Base-by-base conservation (phyloP, 2,888 invertebrate genomes). In the Thalpophila matura region DNA sequence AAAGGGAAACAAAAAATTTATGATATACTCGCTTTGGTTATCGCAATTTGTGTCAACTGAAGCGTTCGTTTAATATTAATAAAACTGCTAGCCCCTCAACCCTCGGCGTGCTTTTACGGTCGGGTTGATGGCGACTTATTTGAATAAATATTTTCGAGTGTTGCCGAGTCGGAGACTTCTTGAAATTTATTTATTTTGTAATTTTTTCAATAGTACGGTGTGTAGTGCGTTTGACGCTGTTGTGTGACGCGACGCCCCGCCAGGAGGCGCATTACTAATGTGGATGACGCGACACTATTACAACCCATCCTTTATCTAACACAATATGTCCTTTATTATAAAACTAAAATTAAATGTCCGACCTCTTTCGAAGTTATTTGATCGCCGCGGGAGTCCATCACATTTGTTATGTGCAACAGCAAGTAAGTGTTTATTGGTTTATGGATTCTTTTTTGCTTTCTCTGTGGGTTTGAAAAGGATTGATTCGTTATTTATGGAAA, bases 11-110 rank as follows among this genome's bases (percentile, higher is more conserved):
- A 90, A 89, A 86, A 85, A 81, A 85, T 88, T 89, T 90, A 91
- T 85, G 88, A 88, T 85, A 83, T 80, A 83, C 86, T 90, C 89
- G 87, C 87, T 91, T 92, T 86, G 92, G 89, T 93, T 91, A 92
- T 92, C 91, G 93, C 91, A 93, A 94, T 93, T 93, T 92, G 91
- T 92, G 93, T 93, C 93, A 94, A 92, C 91, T 90, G 91, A 92
- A 92, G 91, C 91, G 90, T 94, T 92, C 92, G 89, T 94, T 94
- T 92, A 93, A 93, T 94, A 94, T 93, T 93, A 94, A 94, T 94
- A 93, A 93, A 94, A 92, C 86, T 89, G 89, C 90, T 90, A 87
- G 90, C 89, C 89, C 87, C 87, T 89, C 91, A 92, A 91, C 92
- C 93, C 93, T 92, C 87, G 81, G 88, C 89, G 88, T 89, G 86